A percentile compares a stretch with the other conserved stretches of the same genome.
phyloP scores from a whole-genome alignment of 1,140 invertebrate genomes.

The Diuraphis noxia region DNA sequence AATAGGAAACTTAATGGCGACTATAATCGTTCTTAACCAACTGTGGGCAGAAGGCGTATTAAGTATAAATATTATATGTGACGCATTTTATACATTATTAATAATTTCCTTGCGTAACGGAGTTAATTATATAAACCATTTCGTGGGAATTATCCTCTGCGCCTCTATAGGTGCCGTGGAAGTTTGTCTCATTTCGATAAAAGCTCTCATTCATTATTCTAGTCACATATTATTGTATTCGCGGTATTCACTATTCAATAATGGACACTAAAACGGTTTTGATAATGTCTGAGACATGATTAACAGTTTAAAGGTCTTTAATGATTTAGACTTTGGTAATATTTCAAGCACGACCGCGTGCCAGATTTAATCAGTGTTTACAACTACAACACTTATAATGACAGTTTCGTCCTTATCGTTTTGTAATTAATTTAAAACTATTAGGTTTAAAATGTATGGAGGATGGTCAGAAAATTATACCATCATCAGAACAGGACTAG shows the following conservation, averaged over 20 bases:
- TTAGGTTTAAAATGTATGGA: not conserved
- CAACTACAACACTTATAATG: not conserved
- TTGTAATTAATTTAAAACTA: constrained; percentile 10
- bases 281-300: not conserved
- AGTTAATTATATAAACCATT: constrained; percentile 43
- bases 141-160: not conserved
- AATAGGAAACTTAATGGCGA: not conserved
- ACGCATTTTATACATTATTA: constrained; percentile 12
- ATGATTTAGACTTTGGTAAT: not conserved
- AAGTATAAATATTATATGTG: not conserved
- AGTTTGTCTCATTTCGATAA: constrained; percentile 17
- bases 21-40: not conserved
- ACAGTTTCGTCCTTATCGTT: not conserved
- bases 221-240: not conserved
- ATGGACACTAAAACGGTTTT: not conserved
- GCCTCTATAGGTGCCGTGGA: not conserved
- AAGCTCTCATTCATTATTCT: constrained; percentile 29
- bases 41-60: not conserved
- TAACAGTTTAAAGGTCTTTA: not conserved
- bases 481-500: too few relatives aligned
- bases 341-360: not conserved
- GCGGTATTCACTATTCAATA: not conserved
- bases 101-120: not conserved
- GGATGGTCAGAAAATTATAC: not conserved
- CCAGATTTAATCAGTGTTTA: not conserved